Conservation (phyloP, 2,797 vertebrate genomes). For the Gymnocypris eckloni region DNA sequence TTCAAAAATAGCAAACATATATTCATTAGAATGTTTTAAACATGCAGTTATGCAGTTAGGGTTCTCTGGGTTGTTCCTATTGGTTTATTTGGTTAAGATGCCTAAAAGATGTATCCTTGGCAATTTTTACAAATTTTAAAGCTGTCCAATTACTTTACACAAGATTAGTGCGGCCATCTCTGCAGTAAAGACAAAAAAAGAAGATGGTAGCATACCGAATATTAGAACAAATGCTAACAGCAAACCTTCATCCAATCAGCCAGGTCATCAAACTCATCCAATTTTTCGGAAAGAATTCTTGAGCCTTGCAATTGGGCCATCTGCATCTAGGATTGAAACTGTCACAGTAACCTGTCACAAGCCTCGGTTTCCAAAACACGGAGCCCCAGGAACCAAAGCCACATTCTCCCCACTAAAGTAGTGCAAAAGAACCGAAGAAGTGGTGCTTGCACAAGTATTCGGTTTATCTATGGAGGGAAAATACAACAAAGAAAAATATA, state of each 20-base stretch:
- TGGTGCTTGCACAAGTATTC: slow-evolving; percentile 79
- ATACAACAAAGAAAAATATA: neutral
- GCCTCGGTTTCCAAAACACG: slow-evolving; percentile 76
- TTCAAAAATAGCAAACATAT: neutral
- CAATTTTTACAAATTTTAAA: neutral
- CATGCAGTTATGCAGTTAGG: neutral
- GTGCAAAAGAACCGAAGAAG: slow-evolving; percentile 71
- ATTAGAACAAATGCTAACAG: neutral
- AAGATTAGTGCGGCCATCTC: neutral
- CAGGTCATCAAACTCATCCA: slow-evolving; percentile 75
- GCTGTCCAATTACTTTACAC: neutral
- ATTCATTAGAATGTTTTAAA: neutral
- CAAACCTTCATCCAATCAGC: slow-evolving; percentile 83
- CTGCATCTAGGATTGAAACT: slow-evolving; percentile 82
- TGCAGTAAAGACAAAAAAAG: neutral
- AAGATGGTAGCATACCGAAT: neutral
- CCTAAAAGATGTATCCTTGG: neutral
- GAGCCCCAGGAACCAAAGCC: slow-evolving; percentile 73
- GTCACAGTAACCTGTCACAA: no score
- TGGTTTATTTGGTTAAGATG: neutral
- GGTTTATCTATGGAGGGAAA: slow-evolving; percentile 65
- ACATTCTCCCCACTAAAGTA: slow-evolving; percentile 73
- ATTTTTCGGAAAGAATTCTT: slow-evolving; percentile 80
- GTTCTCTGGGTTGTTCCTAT: neutral
- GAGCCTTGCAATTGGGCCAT: slow-evolving; percentile 81